Percentiles rank a stretch among this genome's conserved stretches.
Conservation (phyloP, 2,888 invertebrate genomes). For the Drosophila anomalata region DNA sequence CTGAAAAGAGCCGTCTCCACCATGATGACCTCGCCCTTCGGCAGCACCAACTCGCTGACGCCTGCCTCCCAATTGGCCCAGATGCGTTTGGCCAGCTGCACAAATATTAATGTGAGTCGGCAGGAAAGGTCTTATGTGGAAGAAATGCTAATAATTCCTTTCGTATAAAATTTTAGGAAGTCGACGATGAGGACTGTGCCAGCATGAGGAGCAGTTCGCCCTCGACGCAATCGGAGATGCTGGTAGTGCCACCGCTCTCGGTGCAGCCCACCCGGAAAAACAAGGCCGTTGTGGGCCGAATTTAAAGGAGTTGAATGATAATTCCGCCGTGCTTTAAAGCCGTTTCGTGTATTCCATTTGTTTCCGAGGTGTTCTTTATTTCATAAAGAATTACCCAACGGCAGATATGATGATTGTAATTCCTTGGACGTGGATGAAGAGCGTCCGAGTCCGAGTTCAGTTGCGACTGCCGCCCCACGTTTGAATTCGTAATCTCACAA, state of each 20-base stretch:
- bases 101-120: conserved; percentile 90
- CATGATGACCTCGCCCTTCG: conserved; percentile 96
- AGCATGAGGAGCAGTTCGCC: conserved; percentile 82
- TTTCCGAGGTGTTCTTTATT: conserved; percentile 18
- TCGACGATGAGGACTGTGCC: conserved; percentile 87
- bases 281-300: conserved; percentile 87
- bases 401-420: conserved; percentile 15
- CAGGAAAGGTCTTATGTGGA: background rate
- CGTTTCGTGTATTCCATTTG: conserved; percentile 66
- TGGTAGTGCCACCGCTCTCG: conserved; percentile 90
- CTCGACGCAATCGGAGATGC: conserved; percentile 85
- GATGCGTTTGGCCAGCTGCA: conserved; percentile 93
- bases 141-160: conserved; percentile 25
- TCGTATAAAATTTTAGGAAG: conserved; percentile 85
- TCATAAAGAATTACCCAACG: conserved; percentile 10
- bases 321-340: conserved; percentile 26
- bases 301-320: conserved; percentile 55
- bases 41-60: conserved; percentile 92
- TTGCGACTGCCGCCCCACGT: background rate
- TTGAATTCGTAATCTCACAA: conserved; percentile 46
- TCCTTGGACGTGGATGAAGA: conserved; percentile 4
- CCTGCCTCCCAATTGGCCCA: conserved; percentile 93
- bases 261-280: conserved; percentile 93
- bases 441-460: background rate
- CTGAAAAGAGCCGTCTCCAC: conserved; percentile 97